Evolutionary conservation across 2,113 vertebrate genomes (phyloP).

Genomic region (Choloepus hoffmanni): DNA sequence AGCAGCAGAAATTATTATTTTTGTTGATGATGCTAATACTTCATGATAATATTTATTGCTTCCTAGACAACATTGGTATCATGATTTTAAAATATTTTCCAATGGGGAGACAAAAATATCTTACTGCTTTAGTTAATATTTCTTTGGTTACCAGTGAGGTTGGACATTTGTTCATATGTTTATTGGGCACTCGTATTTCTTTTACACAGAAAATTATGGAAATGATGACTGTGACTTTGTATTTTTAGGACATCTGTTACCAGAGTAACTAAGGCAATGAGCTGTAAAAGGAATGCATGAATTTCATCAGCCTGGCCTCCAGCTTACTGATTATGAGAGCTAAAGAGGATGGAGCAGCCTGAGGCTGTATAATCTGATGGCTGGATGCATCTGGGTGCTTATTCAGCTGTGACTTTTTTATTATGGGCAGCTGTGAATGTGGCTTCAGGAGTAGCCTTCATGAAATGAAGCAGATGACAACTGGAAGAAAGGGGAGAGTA

Average conservation of each 20-base stretch:
- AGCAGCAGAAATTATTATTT: constrained; percentile 4
- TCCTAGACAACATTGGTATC: constrained; percentile 29
- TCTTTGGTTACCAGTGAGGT: constrained; percentile 38
- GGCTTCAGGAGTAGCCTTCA: not conserved
- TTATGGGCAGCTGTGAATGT: not conserved
- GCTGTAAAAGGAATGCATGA: not conserved
- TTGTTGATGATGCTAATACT: not conserved
- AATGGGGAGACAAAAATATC: not conserved
- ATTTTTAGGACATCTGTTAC: constrained; percentile 55
- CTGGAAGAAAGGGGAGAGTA: constrained; percentile 17
- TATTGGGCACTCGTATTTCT: not conserved
- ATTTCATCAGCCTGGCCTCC: not conserved
- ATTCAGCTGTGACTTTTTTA: not conserved
- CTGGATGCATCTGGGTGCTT: not conserved
- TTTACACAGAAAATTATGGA: not conserved
- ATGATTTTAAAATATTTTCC: constrained; percentile 37
- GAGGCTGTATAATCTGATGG: not conserved
- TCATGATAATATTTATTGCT: not conserved
- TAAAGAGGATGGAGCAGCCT: not conserved
- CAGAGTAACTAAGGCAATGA: constrained; percentile 62
- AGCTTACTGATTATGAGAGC: not conserved
- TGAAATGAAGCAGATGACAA: not conserved
- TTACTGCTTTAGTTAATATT: not conserved
- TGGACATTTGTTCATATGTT: not conserved
- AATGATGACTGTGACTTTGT: constrained; percentile 29